Base-by-base conservation (phyloP, 2,113 vertebrate genomes). In the Casuarius casuarius region DNA sequence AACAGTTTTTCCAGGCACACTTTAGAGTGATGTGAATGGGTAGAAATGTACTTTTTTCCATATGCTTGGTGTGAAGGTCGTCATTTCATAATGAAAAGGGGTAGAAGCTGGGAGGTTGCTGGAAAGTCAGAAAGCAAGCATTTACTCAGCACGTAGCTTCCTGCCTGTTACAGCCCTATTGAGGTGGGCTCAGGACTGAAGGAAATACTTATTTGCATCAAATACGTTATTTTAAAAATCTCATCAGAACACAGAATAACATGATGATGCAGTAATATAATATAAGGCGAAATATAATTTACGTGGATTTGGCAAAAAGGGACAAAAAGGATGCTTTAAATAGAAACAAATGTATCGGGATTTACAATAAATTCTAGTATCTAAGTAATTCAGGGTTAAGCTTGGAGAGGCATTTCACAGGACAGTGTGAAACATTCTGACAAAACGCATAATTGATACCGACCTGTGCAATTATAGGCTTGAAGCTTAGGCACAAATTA, bases 61-160 rank as follows among this genome's bases (percentile, higher is more conserved):
- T 91, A 44, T 46, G 49, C 54, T 92, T 84, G 46, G 26, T 81
- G 88, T 87, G 66, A 95, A 89, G 86, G 87, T 80, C 78, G 38
- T 48, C 52, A 70, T 95, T 96, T 95, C 81, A 70, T 78, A 77
- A 77, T 35, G 21, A 79, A 76, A 89, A 94, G 52, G 25, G 19
- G 84, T 49, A 73, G 42, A 88, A 92, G 74, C 79, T 91, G 65
- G 86, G 65, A 78, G 49, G 58, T 78, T 95, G 92, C 91, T 96
- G 79, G 87, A 88, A 96, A 95, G 74, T 78, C 77, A 44, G 80
- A 84, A 48, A 73, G 58, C 38, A 83, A 92, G 65, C 87, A 90
- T 97, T 95, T 92, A 88, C 92, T 89, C 94, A 87, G 91, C 95
- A 95, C 87, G 92, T 83, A 77, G 81, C 78, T 95, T 92, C 87